phyloP scores from a whole-genome alignment of 1,140 invertebrate species.

The Mylabris phalerata region DNA sequence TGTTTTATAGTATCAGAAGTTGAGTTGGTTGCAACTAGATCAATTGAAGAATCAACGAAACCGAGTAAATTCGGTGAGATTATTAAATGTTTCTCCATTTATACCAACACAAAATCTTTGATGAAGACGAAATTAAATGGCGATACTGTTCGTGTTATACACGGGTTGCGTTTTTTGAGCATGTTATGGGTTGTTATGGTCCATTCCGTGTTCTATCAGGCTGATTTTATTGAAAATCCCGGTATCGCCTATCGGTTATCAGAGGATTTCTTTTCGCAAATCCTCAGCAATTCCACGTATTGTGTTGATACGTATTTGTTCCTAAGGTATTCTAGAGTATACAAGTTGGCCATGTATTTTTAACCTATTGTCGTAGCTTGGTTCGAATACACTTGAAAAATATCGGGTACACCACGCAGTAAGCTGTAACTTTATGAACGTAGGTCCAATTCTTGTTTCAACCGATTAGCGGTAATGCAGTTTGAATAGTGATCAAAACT shows the following conservation, averaged over 20 bases:
- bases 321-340: slow-evolving; percentile 24
- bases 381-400: too few relatives aligned
- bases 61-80: slow-evolving; percentile 27
- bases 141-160: slow-evolving; percentile 38
- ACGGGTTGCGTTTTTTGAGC: slow-evolving; percentile 43
- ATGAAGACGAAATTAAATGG: slow-evolving; percentile 31
- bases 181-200: slow-evolving; percentile 47
- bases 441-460: too few relatives aligned
- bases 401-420: too few relatives aligned
- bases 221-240: slow-evolving; percentile 39
- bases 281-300: slow-evolving; percentile 42
- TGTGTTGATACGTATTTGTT: slow-evolving; percentile 49
- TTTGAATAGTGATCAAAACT: too few relatives aligned
- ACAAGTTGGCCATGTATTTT: neutral
- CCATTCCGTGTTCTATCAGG: slow-evolving; percentile 43
- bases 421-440: too few relatives aligned
- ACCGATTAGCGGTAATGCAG: too few relatives aligned
- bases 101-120: slow-evolving; percentile 36
- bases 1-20: slow-evolving; percentile 3
- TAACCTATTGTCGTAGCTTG: neutral
- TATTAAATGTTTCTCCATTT: slow-evolving; percentile 43
- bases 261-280: slow-evolving; percentile 37
- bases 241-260: slow-evolving; percentile 30
- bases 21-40: slow-evolving; percentile 12
- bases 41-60: slow-evolving; percentile 1